Evolutionary conservation across 2,113 vertebrate genomes (phyloP).

Genomic region (Colistium nudipinnis): DNA sequence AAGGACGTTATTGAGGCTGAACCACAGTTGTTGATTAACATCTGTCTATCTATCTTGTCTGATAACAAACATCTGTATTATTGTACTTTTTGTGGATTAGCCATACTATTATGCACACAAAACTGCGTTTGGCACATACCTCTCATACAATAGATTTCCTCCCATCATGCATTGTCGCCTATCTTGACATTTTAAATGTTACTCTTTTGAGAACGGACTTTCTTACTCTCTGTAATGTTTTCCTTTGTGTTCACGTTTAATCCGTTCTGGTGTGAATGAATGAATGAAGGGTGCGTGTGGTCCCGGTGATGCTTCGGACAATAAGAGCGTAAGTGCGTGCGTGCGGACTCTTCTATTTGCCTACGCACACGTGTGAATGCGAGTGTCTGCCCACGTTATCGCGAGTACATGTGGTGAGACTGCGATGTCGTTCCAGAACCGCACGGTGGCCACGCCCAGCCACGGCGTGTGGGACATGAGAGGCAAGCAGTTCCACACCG

Average conservation of each 20-base stretch:
- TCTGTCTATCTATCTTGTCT: conserved; percentile 29
- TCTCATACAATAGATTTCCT: neutral
- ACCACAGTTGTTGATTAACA: conserved; percentile 62
- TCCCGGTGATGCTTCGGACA: conserved; percentile 5
- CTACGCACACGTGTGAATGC: conserved; percentile 5
- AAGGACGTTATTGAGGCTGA: conserved; percentile 58
- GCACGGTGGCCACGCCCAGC: conserved; percentile 97
- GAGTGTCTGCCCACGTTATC: conserved; percentile 37
- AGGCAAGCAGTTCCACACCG: conserved; percentile 98
- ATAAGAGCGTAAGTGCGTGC: conserved; percentile 3
- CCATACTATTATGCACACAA: neutral
- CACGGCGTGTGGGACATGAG: conserved; percentile 99
- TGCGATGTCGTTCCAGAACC: conserved; percentile 87
- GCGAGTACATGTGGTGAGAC: conserved; percentile 52
- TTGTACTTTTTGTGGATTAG: conserved; percentile 7
- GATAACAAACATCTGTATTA: conserved; percentile 2
- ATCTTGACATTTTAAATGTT: too few relatives aligned
- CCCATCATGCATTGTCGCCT: neutral
- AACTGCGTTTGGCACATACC: neutral
- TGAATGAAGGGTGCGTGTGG: neutral
- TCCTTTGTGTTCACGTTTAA: conserved; percentile 1
- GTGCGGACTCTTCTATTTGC: neutral
- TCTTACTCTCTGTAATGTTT: too few relatives aligned
- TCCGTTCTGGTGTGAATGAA: conserved; percentile 30
- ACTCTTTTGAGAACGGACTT: neutral